Conservation (phyloP, 92 coral and sea anemone species). For the Muricea muricata region DNA sequence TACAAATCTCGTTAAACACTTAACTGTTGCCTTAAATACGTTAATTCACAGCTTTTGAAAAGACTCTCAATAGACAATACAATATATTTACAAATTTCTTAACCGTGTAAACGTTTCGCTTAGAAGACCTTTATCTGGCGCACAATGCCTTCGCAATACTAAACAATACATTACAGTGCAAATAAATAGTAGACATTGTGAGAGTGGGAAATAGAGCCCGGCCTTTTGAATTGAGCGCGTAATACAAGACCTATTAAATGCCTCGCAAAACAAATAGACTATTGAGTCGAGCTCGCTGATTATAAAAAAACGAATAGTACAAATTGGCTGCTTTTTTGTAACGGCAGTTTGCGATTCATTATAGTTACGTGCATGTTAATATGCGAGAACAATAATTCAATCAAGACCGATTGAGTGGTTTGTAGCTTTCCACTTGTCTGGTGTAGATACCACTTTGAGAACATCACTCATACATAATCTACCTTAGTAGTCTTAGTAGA, state of each 20-base stretch:
- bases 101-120: slow-evolving; percentile 19
- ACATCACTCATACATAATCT: too few species aligned
- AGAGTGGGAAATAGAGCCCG: not conserved
- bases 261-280: not conserved
- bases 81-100: slow-evolving; percentile 9
- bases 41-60: slow-evolving; percentile 29
- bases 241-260: not conserved
- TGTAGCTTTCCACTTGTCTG: too few species aligned
- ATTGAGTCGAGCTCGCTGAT: not conserved
- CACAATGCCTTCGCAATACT: not conserved
- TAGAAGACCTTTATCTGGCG: not conserved
- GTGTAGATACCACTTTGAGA: too few species aligned
- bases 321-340: not conserved
- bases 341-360: too few species aligned
- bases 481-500: too few species aligned
- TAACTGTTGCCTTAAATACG: slow-evolving; percentile 2
- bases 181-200: slow-evolving; percentile 5
- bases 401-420: too few species aligned
- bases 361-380: too few species aligned
- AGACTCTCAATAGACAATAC: slow-evolving; percentile 3
- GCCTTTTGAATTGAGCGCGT: not conserved
- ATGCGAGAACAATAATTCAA: too few species aligned
- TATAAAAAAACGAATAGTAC: too few species aligned
- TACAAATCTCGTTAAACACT: not conserved
- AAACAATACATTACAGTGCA: slow-evolving; percentile 19